These are phyloP conservation scores for Papilio aristodemus DNA, from an alignment of 1,140 invertebrate species.

Conservation along the genomic window DNA sequence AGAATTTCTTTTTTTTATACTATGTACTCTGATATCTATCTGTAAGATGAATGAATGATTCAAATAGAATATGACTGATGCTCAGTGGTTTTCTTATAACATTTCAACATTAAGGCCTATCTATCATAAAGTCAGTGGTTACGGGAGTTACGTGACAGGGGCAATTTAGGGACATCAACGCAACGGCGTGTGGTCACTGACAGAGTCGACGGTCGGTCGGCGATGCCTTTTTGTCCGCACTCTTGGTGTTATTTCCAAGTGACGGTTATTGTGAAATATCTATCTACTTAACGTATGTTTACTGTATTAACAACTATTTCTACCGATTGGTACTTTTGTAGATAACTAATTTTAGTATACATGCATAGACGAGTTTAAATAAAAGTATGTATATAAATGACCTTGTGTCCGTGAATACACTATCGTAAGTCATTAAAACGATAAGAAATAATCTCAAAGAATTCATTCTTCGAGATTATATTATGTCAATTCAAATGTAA, in stretches of 20 bases:
- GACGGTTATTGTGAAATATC: neutral
- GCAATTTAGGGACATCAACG: slow-evolving; percentile 7
- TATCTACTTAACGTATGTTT: neutral
- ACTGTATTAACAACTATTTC: neutral
- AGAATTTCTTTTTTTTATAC: too few species aligned
- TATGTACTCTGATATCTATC: too few species aligned
- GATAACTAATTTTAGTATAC: too few species aligned
- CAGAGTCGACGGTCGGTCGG: neutral
- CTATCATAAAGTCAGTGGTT: neutral
- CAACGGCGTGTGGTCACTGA: slow-evolving; percentile 2
- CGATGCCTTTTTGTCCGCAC: slow-evolving; percentile 4
- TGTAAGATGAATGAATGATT: too few species aligned
- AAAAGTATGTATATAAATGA: neutral
- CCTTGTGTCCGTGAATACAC: neutral
- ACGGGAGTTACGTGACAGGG: neutral
- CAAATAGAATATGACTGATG: neutral
- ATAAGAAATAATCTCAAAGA: neutral
- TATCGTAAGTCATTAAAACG: neutral
- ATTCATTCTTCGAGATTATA: too few species aligned
- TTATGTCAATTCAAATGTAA: slow-evolving; percentile 3
- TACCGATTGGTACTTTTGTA: too few species aligned
- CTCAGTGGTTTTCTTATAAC: neutral
- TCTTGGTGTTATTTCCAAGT: neutral
- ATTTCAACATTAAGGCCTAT: neutral
- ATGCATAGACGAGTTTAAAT: too few species aligned